Percentiles rank a stretch among this genome's conserved stretches.
Evolutionary conservation across 1,140 invertebrate species (phyloP).

Genomic region (Phymastichus coffea): DNA sequence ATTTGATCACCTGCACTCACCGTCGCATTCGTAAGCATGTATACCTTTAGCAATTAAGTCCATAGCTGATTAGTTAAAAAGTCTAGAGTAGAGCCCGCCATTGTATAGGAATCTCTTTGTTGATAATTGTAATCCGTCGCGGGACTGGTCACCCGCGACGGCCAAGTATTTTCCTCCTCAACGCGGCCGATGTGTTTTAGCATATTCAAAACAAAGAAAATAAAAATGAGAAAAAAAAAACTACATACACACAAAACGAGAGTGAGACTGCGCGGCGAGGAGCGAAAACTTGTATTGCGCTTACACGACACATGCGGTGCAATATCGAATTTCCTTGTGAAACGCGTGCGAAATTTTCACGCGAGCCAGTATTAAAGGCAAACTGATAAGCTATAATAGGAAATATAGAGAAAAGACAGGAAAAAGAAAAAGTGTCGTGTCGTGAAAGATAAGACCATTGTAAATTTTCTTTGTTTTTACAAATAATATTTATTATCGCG

Average conservation of each 20-base stretch:
- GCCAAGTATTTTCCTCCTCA: constrained; percentile 20
- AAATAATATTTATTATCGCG: constrained; percentile 54
- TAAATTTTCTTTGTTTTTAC: constrained; percentile 51
- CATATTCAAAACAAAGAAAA: too few relatives aligned
- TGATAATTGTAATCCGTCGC: constrained; percentile 42
- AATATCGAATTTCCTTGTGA: constrained; percentile 45
- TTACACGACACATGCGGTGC: constrained; percentile 42
- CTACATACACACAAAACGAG: constrained; percentile 11
- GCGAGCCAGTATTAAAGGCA: constrained; percentile 19
- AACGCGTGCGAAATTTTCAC: constrained; percentile 6
- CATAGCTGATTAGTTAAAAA: constrained; percentile 52
- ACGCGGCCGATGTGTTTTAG: too few relatives aligned
- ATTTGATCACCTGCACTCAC: constrained; percentile 47
- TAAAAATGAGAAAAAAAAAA: constrained; percentile 5
- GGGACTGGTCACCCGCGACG: constrained; percentile 34
- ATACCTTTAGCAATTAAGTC: constrained; percentile 54
- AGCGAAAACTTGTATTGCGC: constrained; percentile 27
- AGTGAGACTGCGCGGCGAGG: constrained; percentile 29
- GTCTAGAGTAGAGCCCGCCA: constrained; percentile 46
- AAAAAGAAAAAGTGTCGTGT: constrained; percentile 14
- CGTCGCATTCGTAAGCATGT: constrained; percentile 50
- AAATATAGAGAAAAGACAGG: background rate
- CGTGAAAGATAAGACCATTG: constrained; percentile 32
- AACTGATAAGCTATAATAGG: constrained; percentile 8
- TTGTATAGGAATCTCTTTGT: constrained; percentile 56